Evolutionary conservation across 2,113 vertebrate genomes (phyloP), one percentile per base, ranked within the genome.

Genomic region (Galemys pyrenaicus): DNA sequence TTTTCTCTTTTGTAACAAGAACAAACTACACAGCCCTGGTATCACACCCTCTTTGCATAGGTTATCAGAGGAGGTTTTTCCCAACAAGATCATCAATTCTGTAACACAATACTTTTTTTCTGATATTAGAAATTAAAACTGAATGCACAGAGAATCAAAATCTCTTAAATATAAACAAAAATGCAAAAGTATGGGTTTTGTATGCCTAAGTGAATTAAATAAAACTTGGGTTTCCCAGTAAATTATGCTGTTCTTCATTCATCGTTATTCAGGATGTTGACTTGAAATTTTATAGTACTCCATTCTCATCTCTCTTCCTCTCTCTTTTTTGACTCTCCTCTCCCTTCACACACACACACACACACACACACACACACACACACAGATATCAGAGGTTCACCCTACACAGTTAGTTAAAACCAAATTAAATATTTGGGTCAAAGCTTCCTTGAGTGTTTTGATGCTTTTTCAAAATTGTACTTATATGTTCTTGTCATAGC

Each of bases 101-200:
- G 56, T 68, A 80, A 74, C 77, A 84, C 20, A 24, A 54, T 68
- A 46, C 54, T 58, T 87, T 92, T 67, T 83, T 85, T 79, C 46
- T 93, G 79, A 68, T 73, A 87, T 49, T 91, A 85, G 81, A 96
- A 97, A 95, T 95, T 91, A 94, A 90, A 94, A 77, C 86, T 81
- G 17, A 96, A 85, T 92, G 44, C 90, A 87, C 46, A 92, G 58
- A 94, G 30, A 84, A 87, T 88, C 49, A 96, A 79, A 71, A 86
- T 11, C 41, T 91, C 95, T 93, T 67, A 17, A 64, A 95, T 94
- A 93, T 9, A 68, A 85, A 70, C 22, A 73, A 54, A 91, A 93
- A 95, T 90, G 7, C 28, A 58, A 74, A 73, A 67, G 7, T 28
- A n/a, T 73, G 26, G 15, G 49, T 75, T 89, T 71, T 67, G 32